Evolutionary conservation across 2,113 vertebrate genomes (phyloP), one percentile per base, ranked within the genome.

Genomic region (Lycocorax pyrrhopterus): DNA sequence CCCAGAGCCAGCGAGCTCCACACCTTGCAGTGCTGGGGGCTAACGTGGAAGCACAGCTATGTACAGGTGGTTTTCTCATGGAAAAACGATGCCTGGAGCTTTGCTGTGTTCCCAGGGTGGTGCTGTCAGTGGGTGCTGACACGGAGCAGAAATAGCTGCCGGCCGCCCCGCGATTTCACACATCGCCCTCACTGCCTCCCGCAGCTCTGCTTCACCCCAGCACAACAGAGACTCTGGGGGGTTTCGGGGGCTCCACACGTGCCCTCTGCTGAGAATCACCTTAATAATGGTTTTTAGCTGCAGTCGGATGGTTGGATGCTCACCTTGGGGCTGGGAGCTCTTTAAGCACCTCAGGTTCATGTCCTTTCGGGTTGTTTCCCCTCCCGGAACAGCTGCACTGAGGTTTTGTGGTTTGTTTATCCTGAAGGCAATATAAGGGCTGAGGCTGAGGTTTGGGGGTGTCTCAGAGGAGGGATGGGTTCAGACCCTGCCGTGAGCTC

Each of bases 41-140:
- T 41, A 5, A 15, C 0, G 0, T 6, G n/a, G 59, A 27, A 19
- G 29, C 1, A 1, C 29, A 3, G 27, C 2, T 3, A 6, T 0
- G 13, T 0, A 8, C 26, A 51, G 8, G 33, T 49, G 75, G 67
- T 37, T 82, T 69, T 66, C 7, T 2, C 32, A 2, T 1, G 1
- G 16, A 1, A 8, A 62, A 41, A 22, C 17, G 29, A 2, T 0
- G 7, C 72, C 79, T 8, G 4, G 30, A 55, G 79, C 75, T 35
- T 1, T 1, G 8, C 35, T 1, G 27, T 2, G 22, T 23, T 60
- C 78, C 9, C 77, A 4, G 68, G 83, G 74, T 8, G 74, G 8
- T 83, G 96, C 96, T 92, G 93, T 76, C 94, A 85, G 94, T 92
- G 94, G 93, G 93, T 79, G 96, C 94, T 92, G 93, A 92, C 93